A percentile compares a stretch with the other conserved stretches of the same genome.
Conservation (phyloP, 2,797 vertebrate species). For the Cirrhinus mrigala region DNA sequence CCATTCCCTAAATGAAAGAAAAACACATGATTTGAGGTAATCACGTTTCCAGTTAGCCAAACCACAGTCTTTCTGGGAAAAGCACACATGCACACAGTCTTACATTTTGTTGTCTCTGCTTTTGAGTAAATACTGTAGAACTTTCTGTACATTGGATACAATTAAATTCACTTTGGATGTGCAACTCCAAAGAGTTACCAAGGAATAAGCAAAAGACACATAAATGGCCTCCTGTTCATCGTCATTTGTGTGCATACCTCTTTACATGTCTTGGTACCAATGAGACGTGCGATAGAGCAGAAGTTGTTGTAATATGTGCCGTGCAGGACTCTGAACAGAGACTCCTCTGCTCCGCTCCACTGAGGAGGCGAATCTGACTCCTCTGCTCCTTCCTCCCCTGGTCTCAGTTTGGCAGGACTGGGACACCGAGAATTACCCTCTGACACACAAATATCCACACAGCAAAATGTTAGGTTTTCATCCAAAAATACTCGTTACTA, state of each 20-base stretch:
- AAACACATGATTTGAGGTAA: slow-evolving; percentile 43
- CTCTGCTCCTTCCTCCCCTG: slow-evolving; percentile 79
- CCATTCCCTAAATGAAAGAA: slow-evolving; percentile 37
- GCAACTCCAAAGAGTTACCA: background rate
- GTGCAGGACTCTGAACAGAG: slow-evolving; percentile 94
- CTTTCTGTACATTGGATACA: slow-evolving; percentile 7
- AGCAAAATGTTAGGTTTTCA: slow-evolving; percentile 24
- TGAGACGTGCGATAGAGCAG: slow-evolving; percentile 94
- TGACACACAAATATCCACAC: slow-evolving; percentile 65
- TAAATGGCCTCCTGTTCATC: background rate
- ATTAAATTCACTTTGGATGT: background rate
- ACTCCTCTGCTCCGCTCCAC: slow-evolving; percentile 95
- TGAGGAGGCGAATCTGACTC: slow-evolving; percentile 79
- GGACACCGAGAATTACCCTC: slow-evolving; percentile 96
- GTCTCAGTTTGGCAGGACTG: slow-evolving; percentile 91
- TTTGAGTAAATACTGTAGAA: slow-evolving; percentile 49
- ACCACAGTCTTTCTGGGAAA: slow-evolving; percentile 46
- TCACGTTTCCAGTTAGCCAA: slow-evolving; percentile 38
- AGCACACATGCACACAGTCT: slow-evolving; percentile 11
- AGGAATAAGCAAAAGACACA: background rate
- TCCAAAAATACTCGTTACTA: background rate
- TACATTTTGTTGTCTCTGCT: slow-evolving; percentile 13
- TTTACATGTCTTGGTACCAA: slow-evolving; percentile 95
- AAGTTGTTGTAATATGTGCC: slow-evolving; percentile 99
- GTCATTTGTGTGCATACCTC: slow-evolving; percentile 78